phyloP scores from a whole-genome alignment of 2,888 invertebrate species.

The Lochmaea crataegi region DNA sequence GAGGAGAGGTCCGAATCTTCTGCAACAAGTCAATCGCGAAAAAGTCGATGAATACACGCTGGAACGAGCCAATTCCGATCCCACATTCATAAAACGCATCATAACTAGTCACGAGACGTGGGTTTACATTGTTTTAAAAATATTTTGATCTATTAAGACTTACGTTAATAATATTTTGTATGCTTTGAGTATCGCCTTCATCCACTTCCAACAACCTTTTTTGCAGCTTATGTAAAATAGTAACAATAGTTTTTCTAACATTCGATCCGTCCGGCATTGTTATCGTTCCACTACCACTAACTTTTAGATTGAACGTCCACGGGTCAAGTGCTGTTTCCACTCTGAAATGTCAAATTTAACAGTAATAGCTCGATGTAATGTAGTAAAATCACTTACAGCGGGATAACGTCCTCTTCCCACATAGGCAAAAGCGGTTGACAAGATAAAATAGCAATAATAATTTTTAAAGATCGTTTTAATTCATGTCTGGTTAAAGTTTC shows the following conservation, averaged over 20 bases:
- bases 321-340: slow-evolving; percentile 70
- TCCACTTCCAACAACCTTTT: slow-evolving; percentile 73
- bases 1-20: no score
- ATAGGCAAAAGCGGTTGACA: slow-evolving; percentile 77
- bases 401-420: slow-evolving; percentile 73
- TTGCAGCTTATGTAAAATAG: slow-evolving; percentile 73
- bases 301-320: slow-evolving; percentile 67
- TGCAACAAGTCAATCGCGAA: no score
- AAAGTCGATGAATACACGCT: no score
- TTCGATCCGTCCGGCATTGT: slow-evolving; percentile 76
- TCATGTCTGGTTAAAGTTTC: slow-evolving; percentile 73
- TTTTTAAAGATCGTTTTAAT: slow-evolving; percentile 74
- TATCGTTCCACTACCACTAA: slow-evolving; percentile 61
- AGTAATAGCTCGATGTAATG: neutral
- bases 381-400: slow-evolving; percentile 66
- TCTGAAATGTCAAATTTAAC: slow-evolving; percentile 63
- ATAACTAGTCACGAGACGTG: no score
- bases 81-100: no score
- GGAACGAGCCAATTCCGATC: no score
- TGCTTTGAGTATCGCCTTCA: slow-evolving; percentile 84
- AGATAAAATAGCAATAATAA: slow-evolving; percentile 74
- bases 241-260: slow-evolving; percentile 72
- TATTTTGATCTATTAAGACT: slow-evolving; percentile 42
- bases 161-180: slow-evolving; percentile 65
- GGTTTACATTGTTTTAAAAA: no score